These are phyloP conservation scores for Nesogale talazaci DNA, from an alignment of 2,113 vertebrate genomes.

Conservation along the genomic window DNA sequence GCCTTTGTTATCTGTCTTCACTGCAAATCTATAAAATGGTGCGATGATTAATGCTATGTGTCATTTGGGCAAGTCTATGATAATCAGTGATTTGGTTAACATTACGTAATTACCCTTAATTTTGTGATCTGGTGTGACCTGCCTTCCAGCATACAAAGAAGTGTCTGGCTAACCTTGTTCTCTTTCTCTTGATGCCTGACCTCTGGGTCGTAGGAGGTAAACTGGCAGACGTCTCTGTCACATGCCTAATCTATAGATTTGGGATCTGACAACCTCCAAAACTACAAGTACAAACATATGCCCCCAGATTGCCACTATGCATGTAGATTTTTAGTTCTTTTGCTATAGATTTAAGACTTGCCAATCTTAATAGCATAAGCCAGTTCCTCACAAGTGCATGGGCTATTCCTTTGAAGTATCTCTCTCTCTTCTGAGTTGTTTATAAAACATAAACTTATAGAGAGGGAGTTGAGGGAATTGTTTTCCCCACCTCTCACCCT, in stretches of 20 bases:
- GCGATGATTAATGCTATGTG: background rate
- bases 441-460: background rate
- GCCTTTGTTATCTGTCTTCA: background rate
- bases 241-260: background rate
- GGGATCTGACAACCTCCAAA: background rate
- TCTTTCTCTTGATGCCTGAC: background rate
- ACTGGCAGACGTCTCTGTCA: background rate
- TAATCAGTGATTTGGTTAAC: background rate
- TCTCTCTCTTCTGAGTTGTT: background rate
- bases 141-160: background rate
- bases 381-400: background rate
- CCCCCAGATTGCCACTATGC: background rate
- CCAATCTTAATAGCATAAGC: background rate
- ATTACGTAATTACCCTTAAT: background rate
- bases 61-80: background rate
- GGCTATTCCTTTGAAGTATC: background rate
- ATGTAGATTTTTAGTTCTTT: too few relatives aligned
- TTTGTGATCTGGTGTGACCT: background rate
- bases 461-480: background rate
- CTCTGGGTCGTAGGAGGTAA: background rate
- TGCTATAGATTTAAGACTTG: background rate
- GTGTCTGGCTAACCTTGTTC: background rate
- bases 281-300: background rate
- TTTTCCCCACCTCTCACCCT: accelerated
- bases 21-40: background rate